Evolutionary conservation across 2,113 vertebrate genomes (phyloP), one percentile per base, ranked within the genome.

Genomic region (Hassar affinis): DNA sequence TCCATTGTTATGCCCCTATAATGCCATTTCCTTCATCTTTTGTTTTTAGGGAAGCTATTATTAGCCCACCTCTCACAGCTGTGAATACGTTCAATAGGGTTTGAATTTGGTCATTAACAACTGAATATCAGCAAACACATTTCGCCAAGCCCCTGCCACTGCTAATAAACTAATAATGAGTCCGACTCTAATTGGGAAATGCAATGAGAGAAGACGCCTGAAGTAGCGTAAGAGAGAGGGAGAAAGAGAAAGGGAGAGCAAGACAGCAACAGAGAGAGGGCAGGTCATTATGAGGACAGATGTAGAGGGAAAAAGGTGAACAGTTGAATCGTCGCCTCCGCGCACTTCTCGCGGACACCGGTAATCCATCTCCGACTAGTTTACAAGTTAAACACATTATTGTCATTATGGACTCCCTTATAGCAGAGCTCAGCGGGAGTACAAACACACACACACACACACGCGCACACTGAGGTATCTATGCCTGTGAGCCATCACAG

Each of bases 11-110:
- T 88, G 62, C 82, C 85, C 82, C 88, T 92, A 92, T 94, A 94
- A 94, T 92, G 92, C 92, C 89, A 93, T 95, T 95, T 94, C 94
- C 93, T 94, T 92, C 90, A 94, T 94, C 92, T 94, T 94, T 94
- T 95, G 94, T 95, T 93, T 95, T 94, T 92, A n/a, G 88, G 89
- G 91, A 93, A 77, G 90, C 92, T 93, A 93, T 94, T 94, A 94
- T 94, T 94, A 94, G 93, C 90, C 85, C 75, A 90, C 89, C 85
- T 89, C 83, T 89, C 91, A 91, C 87, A 87, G 89, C 87, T 88
- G 88, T 84, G 86, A 91, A 87, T 89, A 86, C 91, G 76, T 93
- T 94, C 92, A 94, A 92, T 93, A 92, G 91, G 90, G 91, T 92
- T 93, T 93, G 91, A 93, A 93, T 93, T 94, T 92, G 92, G 93